phyloP scores from a whole-genome alignment of 2,113 vertebrate genomes.

The Pao palembangensis region DNA sequence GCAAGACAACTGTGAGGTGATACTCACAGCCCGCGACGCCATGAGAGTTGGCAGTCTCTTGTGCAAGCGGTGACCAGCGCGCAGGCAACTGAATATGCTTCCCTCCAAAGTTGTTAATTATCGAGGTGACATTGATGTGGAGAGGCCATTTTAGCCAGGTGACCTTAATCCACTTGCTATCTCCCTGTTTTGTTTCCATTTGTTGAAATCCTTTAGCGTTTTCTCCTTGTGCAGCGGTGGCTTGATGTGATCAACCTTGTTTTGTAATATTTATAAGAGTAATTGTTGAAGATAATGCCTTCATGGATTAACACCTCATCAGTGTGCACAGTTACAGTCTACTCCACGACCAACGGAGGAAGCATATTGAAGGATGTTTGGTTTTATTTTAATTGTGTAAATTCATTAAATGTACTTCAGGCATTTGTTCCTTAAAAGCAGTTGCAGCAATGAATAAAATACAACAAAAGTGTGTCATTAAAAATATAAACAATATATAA shows the following conservation, averaged over 20 bases:
- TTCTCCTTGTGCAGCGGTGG: slow-evolving; percentile 31
- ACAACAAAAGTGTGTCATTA: too few relatives aligned
- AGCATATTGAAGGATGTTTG: too few relatives aligned
- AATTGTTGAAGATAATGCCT: slow-evolving; percentile 34
- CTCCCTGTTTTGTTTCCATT: slow-evolving; percentile 55
- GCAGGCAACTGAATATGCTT: slow-evolving; percentile 75
- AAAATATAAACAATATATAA: too few relatives aligned
- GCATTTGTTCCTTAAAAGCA: too few relatives aligned
- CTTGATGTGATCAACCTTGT: slow-evolving; percentile 36
- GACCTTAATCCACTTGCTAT: slow-evolving; percentile 62
- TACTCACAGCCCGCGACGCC: slow-evolving; percentile 62
- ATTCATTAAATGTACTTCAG: too few relatives aligned
- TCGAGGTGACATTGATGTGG: slow-evolving; percentile 71
- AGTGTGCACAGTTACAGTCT: slow-evolving; percentile 16
- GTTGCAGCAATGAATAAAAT: too few relatives aligned
- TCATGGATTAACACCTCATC: slow-evolving; percentile 9
- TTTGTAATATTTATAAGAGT: slow-evolving; percentile 38
- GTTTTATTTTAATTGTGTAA: too few relatives aligned
- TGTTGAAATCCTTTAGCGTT: slow-evolving; percentile 42
- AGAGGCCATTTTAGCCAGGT: slow-evolving; percentile 60
- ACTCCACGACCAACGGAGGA: slow-evolving; percentile 22
- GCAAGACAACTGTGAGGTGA: slow-evolving; percentile 72
- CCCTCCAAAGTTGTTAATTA: slow-evolving; percentile 75
- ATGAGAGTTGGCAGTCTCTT: slow-evolving; percentile 75
- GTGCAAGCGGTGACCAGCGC: slow-evolving; percentile 72